Percentiles rank a stretch among this genome's conserved stretches.
Conservation (phyloP, 2,888 invertebrate genomes). For the Epinotia nisella region DNA sequence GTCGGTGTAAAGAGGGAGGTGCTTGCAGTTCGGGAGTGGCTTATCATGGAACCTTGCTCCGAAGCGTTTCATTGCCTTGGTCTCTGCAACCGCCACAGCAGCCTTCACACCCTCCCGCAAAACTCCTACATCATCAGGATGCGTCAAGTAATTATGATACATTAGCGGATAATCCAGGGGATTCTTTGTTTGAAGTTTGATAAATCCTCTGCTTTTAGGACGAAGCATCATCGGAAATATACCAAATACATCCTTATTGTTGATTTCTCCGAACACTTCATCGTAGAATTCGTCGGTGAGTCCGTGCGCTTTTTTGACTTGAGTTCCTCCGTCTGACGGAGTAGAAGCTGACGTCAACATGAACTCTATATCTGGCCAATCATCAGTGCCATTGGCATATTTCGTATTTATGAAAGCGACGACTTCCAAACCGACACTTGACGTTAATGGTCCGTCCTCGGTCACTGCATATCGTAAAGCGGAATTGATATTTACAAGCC, state of each 20-base stretch:
- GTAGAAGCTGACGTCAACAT: constrained; percentile 94
- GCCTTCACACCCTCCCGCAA: constrained; percentile 94
- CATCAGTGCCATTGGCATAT: constrained; percentile 93
- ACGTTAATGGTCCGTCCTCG: constrained; percentile 94
- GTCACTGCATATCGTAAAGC: constrained; percentile 92
- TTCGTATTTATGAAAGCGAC: constrained; percentile 95
- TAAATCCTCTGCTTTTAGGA: constrained; percentile 92
- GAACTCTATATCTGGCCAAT: constrained; percentile 97
- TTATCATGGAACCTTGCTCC: constrained; percentile 91
- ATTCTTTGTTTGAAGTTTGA: constrained; percentile 89
- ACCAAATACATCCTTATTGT: constrained; percentile 90
- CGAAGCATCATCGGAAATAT: constrained; percentile 95
- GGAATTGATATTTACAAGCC: constrained; percentile 92
- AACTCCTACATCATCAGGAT: constrained; percentile 93
- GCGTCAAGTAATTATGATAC: constrained; percentile 96
- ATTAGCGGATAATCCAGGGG: constrained; percentile 93
- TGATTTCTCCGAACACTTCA: constrained; percentile 89
- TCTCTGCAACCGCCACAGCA: constrained; percentile 91
- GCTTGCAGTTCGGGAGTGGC: constrained; percentile 92
- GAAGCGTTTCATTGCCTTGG: constrained; percentile 90
- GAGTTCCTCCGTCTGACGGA: constrained; percentile 92
- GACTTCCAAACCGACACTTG: constrained; percentile 94
- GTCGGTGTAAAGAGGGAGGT: constrained; percentile 90
- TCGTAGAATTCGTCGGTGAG: constrained; percentile 92
- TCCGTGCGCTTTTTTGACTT: constrained; percentile 92